phyloP scores from a whole-genome alignment of 2,888 invertebrate species.

The Acanthopleura granulata region DNA sequence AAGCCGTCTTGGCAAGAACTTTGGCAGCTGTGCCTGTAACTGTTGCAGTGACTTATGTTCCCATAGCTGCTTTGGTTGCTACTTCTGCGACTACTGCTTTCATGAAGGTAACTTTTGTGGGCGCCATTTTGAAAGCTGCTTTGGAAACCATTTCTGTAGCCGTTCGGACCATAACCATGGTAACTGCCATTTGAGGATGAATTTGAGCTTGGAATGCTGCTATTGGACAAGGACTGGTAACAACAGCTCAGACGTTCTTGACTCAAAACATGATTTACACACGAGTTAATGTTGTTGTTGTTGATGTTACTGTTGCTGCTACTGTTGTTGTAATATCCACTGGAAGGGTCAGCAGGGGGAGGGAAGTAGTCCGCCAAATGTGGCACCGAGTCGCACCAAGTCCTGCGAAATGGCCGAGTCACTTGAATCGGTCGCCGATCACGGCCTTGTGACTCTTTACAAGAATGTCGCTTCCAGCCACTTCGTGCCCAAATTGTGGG shows the following conservation, averaged over 20 bases:
- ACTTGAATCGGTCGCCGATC: constrained; percentile 13
- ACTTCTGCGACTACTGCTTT: not conserved
- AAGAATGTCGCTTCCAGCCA: not conserved
- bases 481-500: not conserved
- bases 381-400: constrained; percentile 2
- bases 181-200: not conserved
- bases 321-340: not conserved
- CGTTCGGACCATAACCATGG: not conserved
- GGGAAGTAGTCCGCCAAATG: not conserved
- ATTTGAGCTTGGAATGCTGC: not conserved
- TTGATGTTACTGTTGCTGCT: not conserved
- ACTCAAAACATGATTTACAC: not conserved
- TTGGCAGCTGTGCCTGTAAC: not conserved
- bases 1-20: too few species aligned
- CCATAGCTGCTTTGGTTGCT: not conserved
- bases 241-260: not conserved
- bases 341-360: not conserved
- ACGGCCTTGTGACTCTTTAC: not conserved
- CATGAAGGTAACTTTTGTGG: not conserved
- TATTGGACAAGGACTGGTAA: not conserved
- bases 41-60: not conserved
- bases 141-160: not conserved
- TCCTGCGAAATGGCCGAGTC: not conserved
- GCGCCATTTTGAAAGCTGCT: not conserved
- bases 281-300: not conserved